Conservation (phyloP, 2,113 vertebrate genomes). For the Malurus alboscapulatus region DNA sequence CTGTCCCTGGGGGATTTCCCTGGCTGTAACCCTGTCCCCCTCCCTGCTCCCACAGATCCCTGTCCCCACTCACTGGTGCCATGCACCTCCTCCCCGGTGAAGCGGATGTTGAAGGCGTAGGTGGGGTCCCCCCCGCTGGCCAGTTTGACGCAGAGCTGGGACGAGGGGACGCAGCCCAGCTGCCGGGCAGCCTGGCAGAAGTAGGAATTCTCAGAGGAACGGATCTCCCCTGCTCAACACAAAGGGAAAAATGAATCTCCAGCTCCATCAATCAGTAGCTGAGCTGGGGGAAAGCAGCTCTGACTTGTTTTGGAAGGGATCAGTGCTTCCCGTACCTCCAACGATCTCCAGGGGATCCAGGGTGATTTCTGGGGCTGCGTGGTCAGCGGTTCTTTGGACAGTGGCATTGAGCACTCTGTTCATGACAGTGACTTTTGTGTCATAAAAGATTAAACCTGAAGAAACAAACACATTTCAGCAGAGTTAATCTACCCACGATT, state of each 20-base stretch:
- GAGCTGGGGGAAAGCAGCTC: not conserved
- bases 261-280: accelerated
- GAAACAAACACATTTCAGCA: not conserved
- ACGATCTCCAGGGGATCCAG: slow-evolving; percentile 95
- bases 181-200: slow-evolving; percentile 95
- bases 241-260: not conserved
- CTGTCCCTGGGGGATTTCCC: not conserved
- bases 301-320: accelerated
- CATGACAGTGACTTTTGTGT: slow-evolving; percentile 95
- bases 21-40: not conserved
- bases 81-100: slow-evolving; percentile 96
- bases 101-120: slow-evolving; percentile 97
- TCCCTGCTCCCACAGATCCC: no score
- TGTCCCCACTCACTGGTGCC: slow-evolving; percentile 87
- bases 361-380: slow-evolving; percentile 94
- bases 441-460: slow-evolving; percentile 92
- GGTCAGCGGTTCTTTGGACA: slow-evolving; percentile 93
- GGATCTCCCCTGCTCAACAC: slow-evolving; percentile 82
- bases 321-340: slow-evolving; percentile 73
- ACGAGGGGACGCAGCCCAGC: slow-evolving; percentile 90
- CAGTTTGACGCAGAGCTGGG: slow-evolving; percentile 93
- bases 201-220: slow-evolving; percentile 92
- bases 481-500: not conserved
- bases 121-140: slow-evolving; percentile 96
- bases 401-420: slow-evolving; percentile 94